phyloP scores from a whole-genome alignment of 2,888 invertebrate genomes.

The Agelastica alni region DNA sequence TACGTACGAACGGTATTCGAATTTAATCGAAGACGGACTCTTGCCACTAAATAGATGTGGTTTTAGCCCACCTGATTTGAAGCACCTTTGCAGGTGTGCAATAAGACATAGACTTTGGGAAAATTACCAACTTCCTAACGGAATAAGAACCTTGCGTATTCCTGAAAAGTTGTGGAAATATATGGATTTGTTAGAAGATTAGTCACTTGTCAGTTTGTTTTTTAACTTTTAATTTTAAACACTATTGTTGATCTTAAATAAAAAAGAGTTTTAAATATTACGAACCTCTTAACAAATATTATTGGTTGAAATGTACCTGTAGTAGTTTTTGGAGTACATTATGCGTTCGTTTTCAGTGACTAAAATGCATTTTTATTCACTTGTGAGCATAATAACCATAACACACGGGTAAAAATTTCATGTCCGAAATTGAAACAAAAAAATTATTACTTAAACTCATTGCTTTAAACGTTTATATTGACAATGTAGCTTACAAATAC shows the following conservation, averaged over 20 bases:
- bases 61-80: conserved; percentile 68
- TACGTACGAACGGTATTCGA: conserved; percentile 52
- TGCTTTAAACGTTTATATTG: too few relatives aligned
- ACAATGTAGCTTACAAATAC: too few relatives aligned
- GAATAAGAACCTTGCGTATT: conserved; percentile 70
- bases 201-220: too few relatives aligned
- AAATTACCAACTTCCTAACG: conserved; percentile 75
- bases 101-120: conserved; percentile 68
- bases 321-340: too few relatives aligned
- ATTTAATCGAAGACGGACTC: conserved; percentile 63
- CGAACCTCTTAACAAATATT: not conserved
- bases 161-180: conserved; percentile 71
- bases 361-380: too few relatives aligned
- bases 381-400: too few relatives aligned
- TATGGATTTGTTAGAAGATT: conserved; percentile 75
- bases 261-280: not conserved
- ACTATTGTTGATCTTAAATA: not conserved
- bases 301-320: too few relatives aligned
- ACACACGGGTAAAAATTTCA: too few relatives aligned
- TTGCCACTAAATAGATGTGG: conserved; percentile 65
- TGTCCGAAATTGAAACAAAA: too few relatives aligned
- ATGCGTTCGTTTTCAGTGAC: too few relatives aligned
- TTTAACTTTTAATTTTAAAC: too few relatives aligned
- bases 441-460: too few relatives aligned
- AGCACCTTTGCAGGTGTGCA: conserved; percentile 74